These are phyloP conservation scores for Bicyclus anynana DNA, from an alignment of 1,140 invertebrate species.

Conservation along the genomic window DNA sequence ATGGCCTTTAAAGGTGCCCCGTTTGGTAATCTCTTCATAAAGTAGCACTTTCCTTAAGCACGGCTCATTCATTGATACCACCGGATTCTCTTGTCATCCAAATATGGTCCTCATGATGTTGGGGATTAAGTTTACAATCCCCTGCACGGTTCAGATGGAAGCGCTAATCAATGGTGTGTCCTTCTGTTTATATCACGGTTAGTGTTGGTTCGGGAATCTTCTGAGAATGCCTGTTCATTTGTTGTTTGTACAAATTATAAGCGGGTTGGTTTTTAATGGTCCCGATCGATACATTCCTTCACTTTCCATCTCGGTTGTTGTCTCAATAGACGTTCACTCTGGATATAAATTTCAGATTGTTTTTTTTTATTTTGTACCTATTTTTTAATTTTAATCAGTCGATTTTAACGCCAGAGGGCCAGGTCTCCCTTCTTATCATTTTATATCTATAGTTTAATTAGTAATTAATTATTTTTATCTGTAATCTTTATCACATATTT, in stretches of 20 bases:
- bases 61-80: constrained; percentile 41
- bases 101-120: constrained; percentile 33
- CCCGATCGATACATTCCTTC: constrained; percentile 48
- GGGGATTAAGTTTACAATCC: constrained; percentile 7
- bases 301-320: constrained; percentile 32
- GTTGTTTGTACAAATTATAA: constrained; percentile 63
- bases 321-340: no score
- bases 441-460: no score
- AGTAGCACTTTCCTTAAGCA: constrained; percentile 33
- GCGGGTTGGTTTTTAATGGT: constrained; percentile 51
- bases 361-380: no score
- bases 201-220: constrained; percentile 51
- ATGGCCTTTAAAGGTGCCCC: constrained; percentile 23
- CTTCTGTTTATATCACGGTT: constrained; percentile 48
- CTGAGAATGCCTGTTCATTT: constrained; percentile 51
- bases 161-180: constrained; percentile 64
- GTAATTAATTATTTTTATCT: no score
- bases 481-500: no score
- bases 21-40: constrained; percentile 31
- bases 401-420: no score
- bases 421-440: no score
- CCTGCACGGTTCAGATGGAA: constrained; percentile 30
- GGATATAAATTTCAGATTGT: no score
- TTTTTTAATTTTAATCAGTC: no score
- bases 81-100: constrained; percentile 19